Conservation (phyloP, 2,797 vertebrate genomes). For the Poeciliopsis presidionis region DNA sequence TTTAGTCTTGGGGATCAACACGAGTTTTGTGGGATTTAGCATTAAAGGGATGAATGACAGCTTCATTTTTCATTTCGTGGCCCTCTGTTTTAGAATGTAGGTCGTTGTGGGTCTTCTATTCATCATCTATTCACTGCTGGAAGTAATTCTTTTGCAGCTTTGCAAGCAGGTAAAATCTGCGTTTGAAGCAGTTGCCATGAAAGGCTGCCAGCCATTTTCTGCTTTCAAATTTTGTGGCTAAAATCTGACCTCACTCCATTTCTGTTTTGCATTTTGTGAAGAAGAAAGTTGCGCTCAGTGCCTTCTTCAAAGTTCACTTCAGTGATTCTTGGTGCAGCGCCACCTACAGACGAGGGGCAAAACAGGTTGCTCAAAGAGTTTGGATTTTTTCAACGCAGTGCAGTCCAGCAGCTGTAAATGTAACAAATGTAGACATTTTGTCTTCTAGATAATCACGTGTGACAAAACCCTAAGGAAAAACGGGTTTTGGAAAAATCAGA, state of each 20-base stretch:
- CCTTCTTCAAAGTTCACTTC: too few relatives aligned
- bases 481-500: neutral
- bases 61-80: conserved; percentile 1
- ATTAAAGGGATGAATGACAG: conserved; percentile 17
- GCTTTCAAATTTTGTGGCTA: neutral
- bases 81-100: neutral
- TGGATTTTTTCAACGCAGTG: too few relatives aligned
- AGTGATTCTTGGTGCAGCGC: too few relatives aligned
- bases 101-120: neutral
- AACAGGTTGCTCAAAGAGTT: too few relatives aligned
- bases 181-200: neutral
- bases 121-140: neutral
- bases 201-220: neutral
- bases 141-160: neutral
- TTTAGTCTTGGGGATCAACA: conserved; percentile 30
- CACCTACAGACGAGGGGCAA: too few relatives aligned
- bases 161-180: conserved; percentile 5
- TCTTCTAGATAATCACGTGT: neutral
- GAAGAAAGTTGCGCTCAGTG: too few relatives aligned
- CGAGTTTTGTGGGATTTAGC: conserved; percentile 14
- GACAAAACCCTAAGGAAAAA: neutral
- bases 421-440: neutral
- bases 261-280: neutral
- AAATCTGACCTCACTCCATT: neutral
- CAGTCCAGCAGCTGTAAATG: neutral